Evolutionary conservation across 1,140 invertebrate species (phyloP).

Genomic region (Mycetomoellerius zeteki): DNA sequence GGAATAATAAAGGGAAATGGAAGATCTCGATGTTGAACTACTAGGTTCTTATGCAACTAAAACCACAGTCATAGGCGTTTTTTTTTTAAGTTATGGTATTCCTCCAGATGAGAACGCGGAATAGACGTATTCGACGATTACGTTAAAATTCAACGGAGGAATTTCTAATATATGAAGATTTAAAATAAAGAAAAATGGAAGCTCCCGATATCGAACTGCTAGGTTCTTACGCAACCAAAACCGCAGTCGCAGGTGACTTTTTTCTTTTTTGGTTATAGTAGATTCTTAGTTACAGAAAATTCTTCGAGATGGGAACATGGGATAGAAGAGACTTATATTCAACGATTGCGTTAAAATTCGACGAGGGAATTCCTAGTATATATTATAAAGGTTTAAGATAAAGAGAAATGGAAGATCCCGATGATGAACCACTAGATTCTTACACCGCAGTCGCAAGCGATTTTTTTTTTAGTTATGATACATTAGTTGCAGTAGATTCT

Average conservation of each 20-base stretch:
- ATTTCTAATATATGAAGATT: too few species aligned
- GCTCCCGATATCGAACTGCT: background rate
- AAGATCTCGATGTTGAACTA: background rate
- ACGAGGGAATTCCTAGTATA: too few species aligned
- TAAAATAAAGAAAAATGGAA: conserved; percentile 25
- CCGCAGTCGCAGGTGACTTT: background rate
- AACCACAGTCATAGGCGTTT: background rate
- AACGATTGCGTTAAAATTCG: too few species aligned
- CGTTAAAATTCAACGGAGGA: too few species aligned
- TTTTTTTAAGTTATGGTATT: background rate
- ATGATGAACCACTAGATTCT: background rate
- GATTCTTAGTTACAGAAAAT: too few species aligned
- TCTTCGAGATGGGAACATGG: too few species aligned
- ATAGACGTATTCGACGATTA: too few species aligned
- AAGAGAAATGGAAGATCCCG: background rate
- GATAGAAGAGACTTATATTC: too few species aligned
- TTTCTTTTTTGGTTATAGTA: too few species aligned
- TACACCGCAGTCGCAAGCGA: background rate
- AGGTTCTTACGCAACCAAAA: background rate
- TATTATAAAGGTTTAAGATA: background rate
- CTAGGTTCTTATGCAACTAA: background rate
- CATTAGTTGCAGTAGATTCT: background rate
- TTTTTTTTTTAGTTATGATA: background rate
- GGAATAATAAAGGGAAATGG: conserved; percentile 28
- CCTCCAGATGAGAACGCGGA: too few species aligned